A percentile compares a stretch with the other conserved stretches of the same genome.
Conservation (phyloP, 2,888 invertebrate genomes). For the Augiades crinisus region DNA sequence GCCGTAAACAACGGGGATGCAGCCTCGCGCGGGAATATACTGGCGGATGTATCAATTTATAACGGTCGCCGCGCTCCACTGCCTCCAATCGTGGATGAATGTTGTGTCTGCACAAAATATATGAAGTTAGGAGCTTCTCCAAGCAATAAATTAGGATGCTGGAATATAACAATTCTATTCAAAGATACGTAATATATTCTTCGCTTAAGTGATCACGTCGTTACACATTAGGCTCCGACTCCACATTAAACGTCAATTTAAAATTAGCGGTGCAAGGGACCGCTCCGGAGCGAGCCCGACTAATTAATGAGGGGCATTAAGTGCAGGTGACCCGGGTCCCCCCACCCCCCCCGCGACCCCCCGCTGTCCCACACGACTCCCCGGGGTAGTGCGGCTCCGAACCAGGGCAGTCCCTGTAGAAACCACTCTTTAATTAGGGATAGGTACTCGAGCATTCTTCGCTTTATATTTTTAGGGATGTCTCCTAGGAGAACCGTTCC, state of each 20-base stretch:
- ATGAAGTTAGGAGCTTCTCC: constrained; percentile 3
- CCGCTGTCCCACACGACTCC: neutral
- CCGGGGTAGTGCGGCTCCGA: constrained; percentile 8
- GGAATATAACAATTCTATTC: neutral
- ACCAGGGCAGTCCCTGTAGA: constrained; percentile 11
- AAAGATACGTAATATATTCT: no score
- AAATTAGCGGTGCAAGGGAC: constrained; percentile 27
- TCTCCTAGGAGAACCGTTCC: constrained; percentile 8
- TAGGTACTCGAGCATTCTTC: constrained; percentile 15
- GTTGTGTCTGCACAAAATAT: constrained; percentile 12
- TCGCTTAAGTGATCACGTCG: neutral
- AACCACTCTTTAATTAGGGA: constrained; percentile 21
- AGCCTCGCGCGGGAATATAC: constrained; percentile 1
- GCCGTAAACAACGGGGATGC: constrained; percentile 12
- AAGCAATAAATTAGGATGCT: neutral
- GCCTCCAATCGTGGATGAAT: constrained; percentile 13
- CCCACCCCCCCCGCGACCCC: neutral
- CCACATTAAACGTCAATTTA: constrained; percentile 25
- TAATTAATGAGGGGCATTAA: constrained; percentile 23
- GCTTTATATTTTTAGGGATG: constrained; percentile 16
- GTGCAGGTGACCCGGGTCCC: constrained; percentile 18
- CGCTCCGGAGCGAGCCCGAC: constrained; percentile 19
- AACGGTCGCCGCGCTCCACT: constrained; percentile 4
- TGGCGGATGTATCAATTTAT: constrained; percentile 8
- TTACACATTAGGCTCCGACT: neutral